Conservation (phyloP, 1,140 invertebrate species). For the Idris sp. region DNA sequence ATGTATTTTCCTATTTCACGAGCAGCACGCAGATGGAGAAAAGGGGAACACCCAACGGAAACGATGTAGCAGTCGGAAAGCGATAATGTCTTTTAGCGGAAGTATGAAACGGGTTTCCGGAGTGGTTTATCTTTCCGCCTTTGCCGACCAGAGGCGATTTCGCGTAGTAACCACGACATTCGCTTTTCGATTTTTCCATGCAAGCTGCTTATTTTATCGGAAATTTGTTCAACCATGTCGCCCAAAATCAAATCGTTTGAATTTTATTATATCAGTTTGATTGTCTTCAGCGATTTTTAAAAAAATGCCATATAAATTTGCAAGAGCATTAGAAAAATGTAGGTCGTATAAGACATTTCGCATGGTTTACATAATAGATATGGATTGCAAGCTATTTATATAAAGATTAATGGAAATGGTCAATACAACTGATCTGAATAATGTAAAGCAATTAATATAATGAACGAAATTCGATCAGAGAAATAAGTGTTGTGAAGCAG, state of each 20-base stretch:
- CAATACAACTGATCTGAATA: too few relatives aligned
- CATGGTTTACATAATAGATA: constrained; percentile 19
- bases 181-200: constrained; percentile 37
- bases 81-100: constrained; percentile 63
- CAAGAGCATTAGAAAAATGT: not conserved
- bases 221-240: constrained; percentile 36
- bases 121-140: constrained; percentile 59
- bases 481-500: too few relatives aligned
- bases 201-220: constrained; percentile 44
- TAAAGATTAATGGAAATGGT: too few relatives aligned
- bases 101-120: constrained; percentile 60
- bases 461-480: too few relatives aligned
- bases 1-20: constrained; percentile 60
- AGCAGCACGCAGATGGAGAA: constrained; percentile 51
- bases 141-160: constrained; percentile 49
- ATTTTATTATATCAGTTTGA: constrained; percentile 32
- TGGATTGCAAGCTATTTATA: too few relatives aligned
- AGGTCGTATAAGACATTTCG: not conserved
- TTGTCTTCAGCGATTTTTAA: constrained; percentile 28
- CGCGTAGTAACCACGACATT: constrained; percentile 43
- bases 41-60: constrained; percentile 57
- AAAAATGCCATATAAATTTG: constrained; percentile 10
- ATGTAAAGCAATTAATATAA: too few relatives aligned
- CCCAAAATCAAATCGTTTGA: constrained; percentile 20
- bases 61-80: constrained; percentile 59